A percentile compares a stretch with the other conserved stretches of the same genome.
Conservation (phyloP, 2,888 invertebrate genomes). For the Eubasilissa splendida region DNA sequence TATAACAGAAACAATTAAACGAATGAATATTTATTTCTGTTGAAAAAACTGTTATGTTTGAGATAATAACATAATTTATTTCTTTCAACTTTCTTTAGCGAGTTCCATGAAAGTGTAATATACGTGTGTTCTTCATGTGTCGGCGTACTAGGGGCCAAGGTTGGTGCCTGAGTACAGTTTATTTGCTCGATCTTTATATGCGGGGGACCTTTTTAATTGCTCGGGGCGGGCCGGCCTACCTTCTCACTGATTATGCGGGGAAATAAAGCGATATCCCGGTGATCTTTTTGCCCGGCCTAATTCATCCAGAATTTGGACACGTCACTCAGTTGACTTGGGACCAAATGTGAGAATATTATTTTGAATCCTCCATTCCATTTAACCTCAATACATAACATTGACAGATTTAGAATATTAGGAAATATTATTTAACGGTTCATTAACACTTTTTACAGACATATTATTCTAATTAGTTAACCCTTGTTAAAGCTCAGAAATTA, state of each 20-base stretch:
- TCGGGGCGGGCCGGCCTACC: slow-evolving; percentile 2
- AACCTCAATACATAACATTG: too few species aligned
- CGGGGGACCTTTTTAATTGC: slow-evolving; percentile 20
- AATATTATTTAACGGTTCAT: too few species aligned
- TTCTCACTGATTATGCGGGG: slow-evolving; percentile 17
- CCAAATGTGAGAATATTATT: not conserved
- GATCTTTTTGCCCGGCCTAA: slow-evolving; percentile 16
- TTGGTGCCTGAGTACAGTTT: not conserved
- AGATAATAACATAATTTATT: too few species aligned
- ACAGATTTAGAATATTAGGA: too few species aligned
- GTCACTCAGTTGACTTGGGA: slow-evolving; percentile 4
- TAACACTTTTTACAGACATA: too few species aligned
- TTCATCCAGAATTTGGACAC: not conserved
- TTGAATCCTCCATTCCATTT: not conserved
- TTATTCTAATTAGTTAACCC: too few species aligned
- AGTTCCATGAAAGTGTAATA: too few species aligned
- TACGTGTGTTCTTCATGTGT: not conserved
- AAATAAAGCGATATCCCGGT: slow-evolving; percentile 1
- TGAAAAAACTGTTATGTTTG: too few species aligned
- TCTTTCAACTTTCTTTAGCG: too few species aligned
- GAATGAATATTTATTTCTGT: too few species aligned
- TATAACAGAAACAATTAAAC: too few species aligned
- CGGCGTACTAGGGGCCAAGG: slow-evolving; percentile 1
- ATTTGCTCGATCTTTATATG: slow-evolving; percentile 17
- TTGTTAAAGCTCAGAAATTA: too few species aligned